These are phyloP conservation scores for Pasiphila rectangulata DNA, from an alignment of 2,888 invertebrate species.

Conservation along the genomic window DNA sequence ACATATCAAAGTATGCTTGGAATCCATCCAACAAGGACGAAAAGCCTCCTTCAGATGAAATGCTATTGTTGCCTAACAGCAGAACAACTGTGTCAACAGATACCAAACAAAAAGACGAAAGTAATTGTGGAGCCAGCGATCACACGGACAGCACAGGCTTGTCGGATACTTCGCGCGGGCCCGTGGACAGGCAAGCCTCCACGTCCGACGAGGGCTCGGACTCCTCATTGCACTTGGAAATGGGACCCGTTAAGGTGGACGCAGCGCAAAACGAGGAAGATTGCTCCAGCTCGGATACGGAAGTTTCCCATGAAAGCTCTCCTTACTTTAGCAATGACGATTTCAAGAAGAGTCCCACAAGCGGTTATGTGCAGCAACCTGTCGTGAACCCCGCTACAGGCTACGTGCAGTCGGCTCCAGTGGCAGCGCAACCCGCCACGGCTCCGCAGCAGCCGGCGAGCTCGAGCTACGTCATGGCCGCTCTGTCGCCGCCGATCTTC, in stretches of 20 bases:
- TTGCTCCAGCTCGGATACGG: conserved; percentile 52
- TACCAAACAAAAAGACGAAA: conserved; percentile 58
- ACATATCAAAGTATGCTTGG: conserved; percentile 66
- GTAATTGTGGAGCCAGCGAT: conserved; percentile 66
- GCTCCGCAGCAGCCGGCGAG: conserved; percentile 52
- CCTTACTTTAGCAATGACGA: conserved; percentile 58
- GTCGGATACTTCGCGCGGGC: conserved; percentile 63
- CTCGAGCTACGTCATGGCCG: conserved; percentile 73
- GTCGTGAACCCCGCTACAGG: conserved; percentile 49
- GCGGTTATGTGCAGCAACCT: conserved; percentile 58
- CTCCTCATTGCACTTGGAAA: conserved; percentile 64
- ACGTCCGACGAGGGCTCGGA: conserved; percentile 69
- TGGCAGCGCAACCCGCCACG: conserved; percentile 38
- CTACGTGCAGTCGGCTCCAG: conserved; percentile 56
- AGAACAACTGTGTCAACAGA: conserved; percentile 57
- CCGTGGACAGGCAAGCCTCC: conserved; percentile 63
- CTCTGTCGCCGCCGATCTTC: conserved; percentile 63
- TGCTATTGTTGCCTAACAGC: conserved; percentile 65
- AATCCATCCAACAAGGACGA: conserved; percentile 68
- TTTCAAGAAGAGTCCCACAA: conserved; percentile 59
- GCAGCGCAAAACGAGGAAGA: conserved; percentile 46
- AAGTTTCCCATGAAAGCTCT: conserved; percentile 54
- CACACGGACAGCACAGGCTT: conserved; percentile 74
- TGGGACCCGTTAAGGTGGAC: conserved; percentile 49
- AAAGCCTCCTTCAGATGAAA: conserved; percentile 72